Conservation (phyloP, 1,140 invertebrate genomes). For the Drosophila arawakana region DNA sequence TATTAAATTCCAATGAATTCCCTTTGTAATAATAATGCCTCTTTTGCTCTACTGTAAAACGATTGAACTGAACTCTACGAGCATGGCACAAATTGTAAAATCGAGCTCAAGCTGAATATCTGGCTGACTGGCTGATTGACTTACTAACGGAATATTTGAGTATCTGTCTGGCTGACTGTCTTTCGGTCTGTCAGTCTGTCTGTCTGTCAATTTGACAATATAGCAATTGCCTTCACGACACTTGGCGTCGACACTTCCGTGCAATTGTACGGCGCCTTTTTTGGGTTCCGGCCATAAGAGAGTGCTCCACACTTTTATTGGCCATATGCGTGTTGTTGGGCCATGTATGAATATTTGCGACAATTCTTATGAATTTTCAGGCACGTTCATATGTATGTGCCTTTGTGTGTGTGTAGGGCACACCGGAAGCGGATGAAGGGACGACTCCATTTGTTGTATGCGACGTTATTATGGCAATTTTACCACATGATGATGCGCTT, state of each 20-base stretch:
- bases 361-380: conserved; percentile 81
- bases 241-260: conserved; percentile 78
- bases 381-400: conserved; percentile 44
- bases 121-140: conserved; percentile 31
- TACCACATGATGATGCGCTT: conserved; percentile 73
- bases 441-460: conserved; percentile 66
- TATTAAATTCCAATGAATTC: too few relatives aligned
- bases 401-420: conserved; percentile 18
- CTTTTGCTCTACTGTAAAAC: conserved; percentile 17
- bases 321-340: conserved; percentile 75
- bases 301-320: conserved; percentile 65
- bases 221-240: conserved; percentile 77
- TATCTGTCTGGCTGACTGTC: conserved; percentile 21
- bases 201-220: conserved; percentile 49
- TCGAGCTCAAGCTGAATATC: conserved; percentile 18
- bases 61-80: conserved; percentile 8
- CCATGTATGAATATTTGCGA: conserved; percentile 81
- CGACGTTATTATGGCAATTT: conserved; percentile 78
- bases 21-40: background rate
- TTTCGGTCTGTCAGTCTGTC: conserved; percentile 26
- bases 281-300: conserved; percentile 56
- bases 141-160: conserved; percentile 48
- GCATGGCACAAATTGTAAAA: conserved; percentile 19
- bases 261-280: conserved; percentile 74
- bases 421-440: conserved; percentile 60